Conservation (phyloP, 2,797 vertebrate species). For the Holocentrus rufus region DNA sequence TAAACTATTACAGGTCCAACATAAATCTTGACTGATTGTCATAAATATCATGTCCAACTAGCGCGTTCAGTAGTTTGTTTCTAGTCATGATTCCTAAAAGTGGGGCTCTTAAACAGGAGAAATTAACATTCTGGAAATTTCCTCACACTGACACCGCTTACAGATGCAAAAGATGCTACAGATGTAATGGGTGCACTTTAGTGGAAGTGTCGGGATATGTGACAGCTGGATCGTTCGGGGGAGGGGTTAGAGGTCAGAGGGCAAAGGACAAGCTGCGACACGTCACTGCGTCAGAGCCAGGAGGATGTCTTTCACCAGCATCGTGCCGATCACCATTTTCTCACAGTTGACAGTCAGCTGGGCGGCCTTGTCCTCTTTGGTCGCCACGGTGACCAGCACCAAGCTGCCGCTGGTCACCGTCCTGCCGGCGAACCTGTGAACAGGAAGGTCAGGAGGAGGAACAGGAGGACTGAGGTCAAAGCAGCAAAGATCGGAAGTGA, state of each 20-base stretch:
- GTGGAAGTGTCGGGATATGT: neutral
- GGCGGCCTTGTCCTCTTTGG: slow-evolving; percentile 76
- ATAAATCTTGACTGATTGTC: slow-evolving; percentile 62
- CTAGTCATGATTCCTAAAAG: slow-evolving; percentile 25
- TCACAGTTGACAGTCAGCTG: slow-evolving; percentile 95
- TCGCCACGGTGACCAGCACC: slow-evolving; percentile 90
- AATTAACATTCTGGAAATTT: slow-evolving; percentile 38
- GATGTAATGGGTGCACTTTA: slow-evolving; percentile 1
- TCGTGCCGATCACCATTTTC: slow-evolving; percentile 98
- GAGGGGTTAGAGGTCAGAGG: neutral
- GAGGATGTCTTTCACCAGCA: slow-evolving; percentile 95
- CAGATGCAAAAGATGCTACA: slow-evolving; percentile 53
- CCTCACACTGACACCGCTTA: slow-evolving; percentile 19
- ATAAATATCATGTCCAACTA: slow-evolving; percentile 28
- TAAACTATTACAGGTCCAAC: slow-evolving; percentile 7
- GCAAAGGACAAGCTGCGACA: neutral
- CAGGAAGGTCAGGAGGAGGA: slow-evolving; percentile 67
- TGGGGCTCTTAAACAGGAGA: slow-evolving; percentile 23
- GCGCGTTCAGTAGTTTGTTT: slow-evolving; percentile 21
- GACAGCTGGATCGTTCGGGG: slow-evolving; percentile 1
- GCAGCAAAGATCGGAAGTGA: slow-evolving; percentile 55
- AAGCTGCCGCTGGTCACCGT: slow-evolving; percentile 91
- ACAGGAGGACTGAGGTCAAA: slow-evolving; percentile 79
- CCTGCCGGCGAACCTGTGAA: slow-evolving; percentile 90
- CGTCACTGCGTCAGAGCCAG: slow-evolving; percentile 90